phyloP scores from a whole-genome alignment of 2,113 vertebrate species.

The Puma concolor region DNA sequence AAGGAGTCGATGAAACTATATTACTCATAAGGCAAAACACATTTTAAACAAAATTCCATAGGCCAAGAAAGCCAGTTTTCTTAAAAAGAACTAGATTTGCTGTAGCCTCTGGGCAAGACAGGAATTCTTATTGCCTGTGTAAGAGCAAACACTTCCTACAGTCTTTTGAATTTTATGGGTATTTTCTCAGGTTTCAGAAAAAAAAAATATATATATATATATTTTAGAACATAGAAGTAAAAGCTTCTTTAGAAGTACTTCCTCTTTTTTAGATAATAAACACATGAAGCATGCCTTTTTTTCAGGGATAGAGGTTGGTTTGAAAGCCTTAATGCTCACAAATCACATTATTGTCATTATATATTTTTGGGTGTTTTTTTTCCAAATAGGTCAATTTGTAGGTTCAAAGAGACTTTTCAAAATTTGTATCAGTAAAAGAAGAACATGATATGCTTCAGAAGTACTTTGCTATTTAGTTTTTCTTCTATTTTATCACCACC shows the following conservation, averaged over 20 bases:
- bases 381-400: neutral
- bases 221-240: neutral
- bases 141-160: slow-evolving; percentile 18
- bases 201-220: neutral
- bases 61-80: neutral
- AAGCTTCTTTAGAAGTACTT: neutral
- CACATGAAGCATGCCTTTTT: neutral
- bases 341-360: neutral
- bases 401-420: neutral
- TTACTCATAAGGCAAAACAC: neutral
- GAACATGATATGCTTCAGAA: neutral
- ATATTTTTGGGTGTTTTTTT: neutral
- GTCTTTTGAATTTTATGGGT: slow-evolving; percentile 22
- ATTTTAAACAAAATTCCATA: slow-evolving; percentile 39
- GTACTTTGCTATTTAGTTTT: neutral
- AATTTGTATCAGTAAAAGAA: neutral
- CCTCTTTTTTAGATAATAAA: neutral
- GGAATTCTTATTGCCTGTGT: neutral
- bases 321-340: neutral
- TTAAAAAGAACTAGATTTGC: neutral
- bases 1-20: neutral
- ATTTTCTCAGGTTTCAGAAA: slow-evolving; percentile 7
- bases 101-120: slow-evolving; percentile 5
- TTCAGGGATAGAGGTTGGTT: fast-evolving
- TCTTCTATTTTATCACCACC: neutral